Conservation (phyloP, 2,888 invertebrate species). For the Lypha dubia region DNA sequence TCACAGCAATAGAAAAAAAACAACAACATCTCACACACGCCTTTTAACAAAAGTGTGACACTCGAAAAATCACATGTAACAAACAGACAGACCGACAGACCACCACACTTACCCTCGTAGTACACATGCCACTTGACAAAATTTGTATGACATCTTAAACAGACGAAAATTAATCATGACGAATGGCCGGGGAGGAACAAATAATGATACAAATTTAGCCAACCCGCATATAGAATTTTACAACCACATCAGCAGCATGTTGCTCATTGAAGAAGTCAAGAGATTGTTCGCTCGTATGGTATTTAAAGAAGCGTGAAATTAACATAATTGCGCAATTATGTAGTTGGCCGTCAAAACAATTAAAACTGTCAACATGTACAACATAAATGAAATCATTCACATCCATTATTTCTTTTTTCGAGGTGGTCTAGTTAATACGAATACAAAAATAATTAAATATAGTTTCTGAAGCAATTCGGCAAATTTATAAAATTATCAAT, state of each 20-base stretch:
- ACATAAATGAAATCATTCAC: conserved; percentile 27
- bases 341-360: conserved; percentile 70
- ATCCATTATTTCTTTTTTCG: conserved; percentile 18
- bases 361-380: conserved; percentile 71
- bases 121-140: conserved; percentile 14
- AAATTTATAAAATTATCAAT: conserved; percentile 6
- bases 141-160: neutral
- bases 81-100: neutral
- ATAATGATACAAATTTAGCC: conserved; percentile 7
- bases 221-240: conserved; percentile 38
- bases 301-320: conserved; percentile 69
- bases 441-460: conserved; percentile 6
- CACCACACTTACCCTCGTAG: neutral
- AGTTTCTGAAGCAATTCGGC: conserved; percentile 24
- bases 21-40: neutral
- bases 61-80: conserved; percentile 21
- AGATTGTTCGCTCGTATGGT: conserved; percentile 7
- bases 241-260: neutral
- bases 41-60: conserved; percentile 50
- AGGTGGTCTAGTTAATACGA: conserved; percentile 27
- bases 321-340: conserved; percentile 77
- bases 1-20: neutral
- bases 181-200: conserved; percentile 14
- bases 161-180: conserved; percentile 31
- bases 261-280: neutral